phyloP scores from a whole-genome alignment of 1,140 invertebrate genomes.

The Zaprionus lachaisei region DNA sequence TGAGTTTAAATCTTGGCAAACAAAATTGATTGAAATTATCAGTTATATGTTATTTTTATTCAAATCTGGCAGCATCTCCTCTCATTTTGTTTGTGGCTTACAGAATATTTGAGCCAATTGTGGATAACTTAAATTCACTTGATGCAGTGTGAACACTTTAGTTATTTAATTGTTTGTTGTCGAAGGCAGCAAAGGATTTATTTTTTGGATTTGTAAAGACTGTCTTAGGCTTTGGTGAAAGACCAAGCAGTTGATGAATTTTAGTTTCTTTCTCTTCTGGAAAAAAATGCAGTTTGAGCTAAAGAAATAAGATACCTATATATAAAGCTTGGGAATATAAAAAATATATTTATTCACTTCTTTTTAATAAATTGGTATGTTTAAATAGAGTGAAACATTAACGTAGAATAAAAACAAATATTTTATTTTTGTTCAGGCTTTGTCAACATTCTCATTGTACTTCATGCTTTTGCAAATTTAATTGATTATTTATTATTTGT shows the following conservation, averaged over 20 bases:
- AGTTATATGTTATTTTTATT: not conserved
- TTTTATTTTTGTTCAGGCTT: not conserved
- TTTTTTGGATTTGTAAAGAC: not conserved
- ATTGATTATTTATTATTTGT: not conserved
- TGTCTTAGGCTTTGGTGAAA: not conserved
- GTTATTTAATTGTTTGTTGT: not conserved
- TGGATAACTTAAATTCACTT: not conserved
- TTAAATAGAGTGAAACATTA: not conserved
- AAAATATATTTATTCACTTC: not conserved
- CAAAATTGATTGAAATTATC: not conserved
- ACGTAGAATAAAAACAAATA: not conserved
- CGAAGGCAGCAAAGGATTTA: not conserved
- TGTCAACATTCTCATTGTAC: too few relatives aligned
- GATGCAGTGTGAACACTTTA: not conserved
- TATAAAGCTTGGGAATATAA: not conserved
- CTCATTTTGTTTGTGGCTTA: not conserved
- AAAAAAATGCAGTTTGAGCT: not conserved
- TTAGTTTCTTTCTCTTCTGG: not conserved
- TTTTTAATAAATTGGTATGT: not conserved
- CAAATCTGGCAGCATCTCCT: not conserved
- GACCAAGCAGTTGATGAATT: not conserved
- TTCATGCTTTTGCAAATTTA: too few relatives aligned
- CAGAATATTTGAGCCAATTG: not conserved
- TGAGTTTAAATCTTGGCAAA: not conserved
- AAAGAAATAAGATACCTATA: not conserved